Evolutionary conservation across 2,113 vertebrate genomes (phyloP), one percentile per base, ranked within the genome.

Genomic region (Puma concolor): DNA sequence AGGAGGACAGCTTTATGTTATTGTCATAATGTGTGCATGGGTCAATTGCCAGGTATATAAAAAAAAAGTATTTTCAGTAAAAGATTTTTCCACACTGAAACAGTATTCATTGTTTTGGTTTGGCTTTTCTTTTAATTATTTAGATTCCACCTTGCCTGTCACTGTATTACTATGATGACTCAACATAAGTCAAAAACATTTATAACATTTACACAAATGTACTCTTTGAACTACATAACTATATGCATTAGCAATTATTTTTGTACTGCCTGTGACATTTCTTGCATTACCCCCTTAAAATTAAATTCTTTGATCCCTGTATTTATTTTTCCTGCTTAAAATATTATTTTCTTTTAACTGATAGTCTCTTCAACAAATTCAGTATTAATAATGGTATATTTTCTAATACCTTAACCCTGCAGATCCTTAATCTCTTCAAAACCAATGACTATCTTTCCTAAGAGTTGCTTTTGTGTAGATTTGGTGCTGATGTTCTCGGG

Each of bases 191-290:
- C 81, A 84, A 94, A 94, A 10, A 5, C 4, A 95, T 27, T 92
- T 60, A 85, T 31, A 41, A 84, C 48, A 83, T 92, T 80, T 36
- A 89, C 14, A 77, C 4, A 79, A 57, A 16, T 31, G 66, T 80
- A 25, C 1, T 74, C 41, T 80, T 95, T 88, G 38, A 91, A 17
- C 33, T 50, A 60, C 25, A 8, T 27, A 90, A 50, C 38, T 74
- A 33, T 88, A 96, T 93, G 48, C 38, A 63, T 81, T 93, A 94
- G 21, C 79, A 97, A 92, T 92, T 69, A 89, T 21, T 95, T 83
- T 80, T 88, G 12, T 27, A 52, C 38, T 92, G n/a, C 13, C 66
- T 80, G 1, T 83, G 31, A 83, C 19, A 72, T 66, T 94, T 94
- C 11, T 72, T 90, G 5, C 48, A 80, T 80, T 64, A 6, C 6